Base-by-base conservation (phyloP, 2,113 vertebrate species). In the Clupea harengus region DNA sequence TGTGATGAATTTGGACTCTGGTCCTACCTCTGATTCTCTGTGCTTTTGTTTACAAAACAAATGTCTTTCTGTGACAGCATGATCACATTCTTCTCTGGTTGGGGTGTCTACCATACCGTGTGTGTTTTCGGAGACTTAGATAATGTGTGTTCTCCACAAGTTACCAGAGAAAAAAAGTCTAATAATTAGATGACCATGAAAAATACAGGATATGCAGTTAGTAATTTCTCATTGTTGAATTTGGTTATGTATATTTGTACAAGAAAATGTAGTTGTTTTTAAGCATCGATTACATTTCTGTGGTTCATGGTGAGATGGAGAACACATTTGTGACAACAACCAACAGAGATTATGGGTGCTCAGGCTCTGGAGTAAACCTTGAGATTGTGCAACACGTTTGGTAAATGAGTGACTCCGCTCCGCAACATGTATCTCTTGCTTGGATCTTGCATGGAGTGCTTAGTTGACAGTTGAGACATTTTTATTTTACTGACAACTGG, bases 361-460 rank as follows among this genome's bases (percentile, higher is more conserved):
- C 32, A 78, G 3, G 11, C 13, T 78, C 11, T 78, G 11, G 3
- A 78, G 72, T 78, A 78, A 78, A 32, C 28, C 17, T 17, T 39
- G 72, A 32, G 25, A 78, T 78, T 78, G 72, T 78, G 72, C 15
- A 78, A 78, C 28, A 28, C 13, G 28, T 78, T 4, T 17, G 4
- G 72, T 78, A 39, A 39, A 78, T 78, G 28, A 78, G 15, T 78
- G 32, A 78, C 64, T 67, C 64, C 9, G 64, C 10, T 28, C 0
- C 2, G 72, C 28, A 78, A 39, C 28, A 39, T 78, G 28, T 39
- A 78, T 78, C 72, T 32, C 28, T 78, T 78, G 72, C 32, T 78
- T 78, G 72, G 28, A 13, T 75, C 25, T 46, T 84, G 54, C 80
- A 82, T 85, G 83, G 45, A 47, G 25, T 84, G 67, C 17, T 50